Evolutionary conservation across 2,797 vertebrate genomes (phyloP).

Genomic region (Percopsis omiscomaycus): DNA sequence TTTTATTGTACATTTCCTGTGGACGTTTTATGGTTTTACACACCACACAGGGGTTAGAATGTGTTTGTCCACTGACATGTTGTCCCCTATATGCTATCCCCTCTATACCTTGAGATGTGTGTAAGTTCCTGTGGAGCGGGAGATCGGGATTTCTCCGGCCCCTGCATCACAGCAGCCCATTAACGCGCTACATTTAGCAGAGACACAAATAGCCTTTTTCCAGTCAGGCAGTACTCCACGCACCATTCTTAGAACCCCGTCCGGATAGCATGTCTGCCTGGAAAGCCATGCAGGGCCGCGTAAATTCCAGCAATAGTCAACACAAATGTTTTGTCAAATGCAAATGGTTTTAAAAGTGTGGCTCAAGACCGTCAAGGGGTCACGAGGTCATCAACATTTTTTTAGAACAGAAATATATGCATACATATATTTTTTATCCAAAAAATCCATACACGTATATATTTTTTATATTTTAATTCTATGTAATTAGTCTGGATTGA

Average conservation of each 20-base stretch:
- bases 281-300: slow-evolving; percentile 54
- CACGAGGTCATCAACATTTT: too few relatives aligned
- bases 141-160: slow-evolving; percentile 72
- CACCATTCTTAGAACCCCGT: slow-evolving; percentile 75
- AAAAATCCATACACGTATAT: too few relatives aligned
- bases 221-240: slow-evolving; percentile 72
- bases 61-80: slow-evolving; percentile 11
- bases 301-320: slow-evolving; percentile 69
- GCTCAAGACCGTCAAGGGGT: not conserved
- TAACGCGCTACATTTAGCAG: slow-evolving; percentile 81
- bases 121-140: slow-evolving; percentile 61
- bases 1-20: not conserved
- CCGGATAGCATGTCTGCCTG: slow-evolving; percentile 60
- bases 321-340: slow-evolving; percentile 11
- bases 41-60: slow-evolving; percentile 21
- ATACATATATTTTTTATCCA: too few relatives aligned
- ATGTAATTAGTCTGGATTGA: too few relatives aligned
- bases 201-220: slow-evolving; percentile 84
- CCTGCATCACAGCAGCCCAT: slow-evolving; percentile 70
- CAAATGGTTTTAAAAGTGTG: not conserved
- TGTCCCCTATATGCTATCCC: slow-evolving; percentile 22
- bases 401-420: too few relatives aligned
- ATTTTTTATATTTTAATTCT: too few relatives aligned
- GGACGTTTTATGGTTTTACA: not conserved
- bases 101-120: slow-evolving; percentile 57